Evolutionary conservation across 2,888 invertebrate species (phyloP).

Genomic region (Brassicogethes aeneus): DNA sequence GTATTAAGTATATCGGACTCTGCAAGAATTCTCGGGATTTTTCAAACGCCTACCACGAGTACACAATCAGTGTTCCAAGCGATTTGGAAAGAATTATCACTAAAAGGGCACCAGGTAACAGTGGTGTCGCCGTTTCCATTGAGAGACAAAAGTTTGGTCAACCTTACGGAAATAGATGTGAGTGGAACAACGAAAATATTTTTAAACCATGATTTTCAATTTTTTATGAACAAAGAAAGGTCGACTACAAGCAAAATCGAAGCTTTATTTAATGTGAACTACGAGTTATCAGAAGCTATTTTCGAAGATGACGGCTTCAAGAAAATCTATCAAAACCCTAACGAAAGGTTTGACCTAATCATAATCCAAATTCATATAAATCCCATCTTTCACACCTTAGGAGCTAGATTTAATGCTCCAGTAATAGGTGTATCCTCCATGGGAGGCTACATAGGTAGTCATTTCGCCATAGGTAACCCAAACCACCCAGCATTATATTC

Average conservation of each 20-base stretch:
- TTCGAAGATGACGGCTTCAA: conserved; percentile 21
- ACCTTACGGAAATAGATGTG: background rate
- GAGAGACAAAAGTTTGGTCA: background rate
- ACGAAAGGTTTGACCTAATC: conserved; percentile 24
- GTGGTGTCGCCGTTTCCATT: background rate
- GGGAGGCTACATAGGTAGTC: conserved; percentile 23
- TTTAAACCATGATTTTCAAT: background rate
- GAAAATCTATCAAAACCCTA: conserved; percentile 20
- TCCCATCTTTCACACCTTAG: conserved; percentile 22
- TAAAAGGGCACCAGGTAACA: background rate
- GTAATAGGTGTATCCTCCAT: conserved; percentile 23
- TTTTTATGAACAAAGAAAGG: background rate
- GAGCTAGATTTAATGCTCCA: conserved; percentile 21
- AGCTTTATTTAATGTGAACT: conserved; percentile 11
- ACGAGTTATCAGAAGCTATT: conserved; percentile 19
- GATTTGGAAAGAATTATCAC: background rate
- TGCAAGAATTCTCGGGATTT: background rate
- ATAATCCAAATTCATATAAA: conserved; percentile 25
- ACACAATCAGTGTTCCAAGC: background rate
- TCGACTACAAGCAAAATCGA: background rate
- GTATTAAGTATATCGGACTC: no score
- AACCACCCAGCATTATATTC: conserved; percentile 25
- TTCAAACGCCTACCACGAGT: background rate
- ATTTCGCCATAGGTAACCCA: conserved; percentile 25
- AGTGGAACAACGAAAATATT: background rate